These are phyloP conservation scores for Antitype chi DNA, from an alignment of 2,888 invertebrate species.

Conservation along the genomic window DNA sequence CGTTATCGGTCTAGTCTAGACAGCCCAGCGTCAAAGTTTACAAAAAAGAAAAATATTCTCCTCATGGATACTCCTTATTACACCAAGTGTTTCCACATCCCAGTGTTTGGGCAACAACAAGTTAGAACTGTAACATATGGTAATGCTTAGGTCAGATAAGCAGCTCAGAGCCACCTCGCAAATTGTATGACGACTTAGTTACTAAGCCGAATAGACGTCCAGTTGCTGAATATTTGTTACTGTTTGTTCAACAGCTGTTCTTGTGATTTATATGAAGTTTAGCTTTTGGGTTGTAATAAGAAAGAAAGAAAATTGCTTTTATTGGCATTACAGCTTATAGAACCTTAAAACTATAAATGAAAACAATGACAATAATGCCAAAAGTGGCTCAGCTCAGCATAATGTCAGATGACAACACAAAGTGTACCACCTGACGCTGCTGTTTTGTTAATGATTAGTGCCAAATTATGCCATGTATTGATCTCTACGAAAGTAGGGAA, in stretches of 20 bases:
- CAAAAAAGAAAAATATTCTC: background rate
- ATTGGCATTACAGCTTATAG: too few species aligned
- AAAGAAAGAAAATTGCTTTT: too few species aligned
- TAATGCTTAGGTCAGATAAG: slow-evolving; percentile 52
- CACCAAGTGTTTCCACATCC: background rate
- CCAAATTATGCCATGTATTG: background rate
- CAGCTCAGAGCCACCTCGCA: slow-evolving; percentile 41
- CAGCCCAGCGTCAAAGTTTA: background rate
- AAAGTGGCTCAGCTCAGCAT: too few species aligned
- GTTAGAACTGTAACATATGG: slow-evolving; percentile 43
- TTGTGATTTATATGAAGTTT: slow-evolving; percentile 10
- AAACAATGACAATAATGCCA: too few species aligned
- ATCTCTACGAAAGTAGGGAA: background rate
- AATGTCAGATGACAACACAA: too few species aligned
- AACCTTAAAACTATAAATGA: too few species aligned
- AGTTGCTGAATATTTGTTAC: slow-evolving; percentile 49
- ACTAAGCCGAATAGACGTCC: slow-evolving; percentile 48
- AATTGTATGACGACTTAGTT: slow-evolving; percentile 60
- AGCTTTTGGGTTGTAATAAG: background rate
- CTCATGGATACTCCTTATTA: background rate
- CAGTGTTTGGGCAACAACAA: slow-evolving; percentile 36
- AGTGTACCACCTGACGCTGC: too few species aligned
- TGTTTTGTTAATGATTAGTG: background rate
- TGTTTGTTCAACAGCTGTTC: slow-evolving; percentile 31
- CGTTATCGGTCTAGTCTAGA: too few species aligned